Base-by-base conservation (phyloP, 1,140 invertebrate genomes). In the Brachionus manjavacas region DNA sequence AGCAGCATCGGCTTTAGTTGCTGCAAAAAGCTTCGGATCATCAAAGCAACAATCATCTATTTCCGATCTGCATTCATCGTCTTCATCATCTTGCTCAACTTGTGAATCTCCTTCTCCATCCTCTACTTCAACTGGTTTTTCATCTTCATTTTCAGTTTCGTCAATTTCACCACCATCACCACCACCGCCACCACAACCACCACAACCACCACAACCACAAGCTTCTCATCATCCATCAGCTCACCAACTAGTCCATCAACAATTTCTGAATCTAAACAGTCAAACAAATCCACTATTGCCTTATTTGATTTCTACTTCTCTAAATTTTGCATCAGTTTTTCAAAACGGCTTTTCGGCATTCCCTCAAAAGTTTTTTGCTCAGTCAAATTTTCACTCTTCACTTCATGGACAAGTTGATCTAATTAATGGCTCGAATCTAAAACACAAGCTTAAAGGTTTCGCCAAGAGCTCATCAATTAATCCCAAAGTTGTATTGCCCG, bases 101-200 rank as follows among this genome's bases (percentile, higher is more conserved):
- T 81, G 79, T 39, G 79, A 81, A 46, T 81, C 79, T 20, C 79
- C 79, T 23, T 81, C 79, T 14, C 79, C 79, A 16, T 81, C 79
- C 20, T 81, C 79, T 7, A 43, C 52, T 68, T 81, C 79, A 60
- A 43, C 49, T 20, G 52, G 35, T 25, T 64, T 60, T 14, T 81
- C 79, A 28, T 60, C 79, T 43, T 64, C 79, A 35, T 64, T 64
- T 43, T 64, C 31, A n/a, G 23, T 64, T 0, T 64, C 79, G n/a
- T 64, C 68, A 16, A 72, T 81, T 25, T 81, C 79, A 14, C 79
- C 79, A 14, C 52, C 79, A 16, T 46, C 79, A 6, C 79, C 52
- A 64, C 52, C 79, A 23, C 31, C 4, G 7, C 4, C 31, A 6
- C 7, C 31, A 0, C 31, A 35, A 1, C 31, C 4, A 35, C 49